Conservation (phyloP, 64 coral and sea anemone species). For the Stylophora pistillata region DNA sequence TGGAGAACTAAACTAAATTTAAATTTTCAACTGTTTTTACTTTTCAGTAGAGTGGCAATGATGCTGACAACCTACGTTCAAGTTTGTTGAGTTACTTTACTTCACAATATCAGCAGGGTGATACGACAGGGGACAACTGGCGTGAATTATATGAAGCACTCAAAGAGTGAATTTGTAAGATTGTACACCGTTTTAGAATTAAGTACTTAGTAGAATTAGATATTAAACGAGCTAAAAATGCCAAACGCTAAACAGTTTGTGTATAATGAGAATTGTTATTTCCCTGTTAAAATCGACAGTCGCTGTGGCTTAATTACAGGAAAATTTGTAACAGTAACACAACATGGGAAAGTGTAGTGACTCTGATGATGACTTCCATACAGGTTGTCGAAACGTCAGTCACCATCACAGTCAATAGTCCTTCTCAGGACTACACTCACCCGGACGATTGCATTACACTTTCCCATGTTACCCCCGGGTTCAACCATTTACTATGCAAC, state of each 20-base stretch:
- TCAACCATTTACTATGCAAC: no score
- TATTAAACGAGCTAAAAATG: not conserved
- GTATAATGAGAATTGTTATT: no score
- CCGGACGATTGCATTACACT: no score
- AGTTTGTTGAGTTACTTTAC: slow-evolving; percentile 26
- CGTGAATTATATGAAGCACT: slow-evolving; percentile 26
- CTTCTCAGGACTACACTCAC: no score
- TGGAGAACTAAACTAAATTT: not conserved
- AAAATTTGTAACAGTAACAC: no score
- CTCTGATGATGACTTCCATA: no score
- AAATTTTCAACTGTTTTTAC: not conserved
- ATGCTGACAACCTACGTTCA: not conserved
- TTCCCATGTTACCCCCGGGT: no score
- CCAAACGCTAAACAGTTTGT: not conserved
- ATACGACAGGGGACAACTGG: not conserved
- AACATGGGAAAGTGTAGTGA: no score
- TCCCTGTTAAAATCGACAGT: no score
- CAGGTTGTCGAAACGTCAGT: no score
- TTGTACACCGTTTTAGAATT: not conserved
- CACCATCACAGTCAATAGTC: no score
- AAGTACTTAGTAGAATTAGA: not conserved
- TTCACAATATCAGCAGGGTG: not conserved
- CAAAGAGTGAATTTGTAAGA: slow-evolving; percentile 5
- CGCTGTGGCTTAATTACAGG: no score
- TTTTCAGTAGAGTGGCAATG: slow-evolving; percentile 28